phyloP scores from a whole-genome alignment of 2,113 vertebrate species.

The Mola mola region DNA sequence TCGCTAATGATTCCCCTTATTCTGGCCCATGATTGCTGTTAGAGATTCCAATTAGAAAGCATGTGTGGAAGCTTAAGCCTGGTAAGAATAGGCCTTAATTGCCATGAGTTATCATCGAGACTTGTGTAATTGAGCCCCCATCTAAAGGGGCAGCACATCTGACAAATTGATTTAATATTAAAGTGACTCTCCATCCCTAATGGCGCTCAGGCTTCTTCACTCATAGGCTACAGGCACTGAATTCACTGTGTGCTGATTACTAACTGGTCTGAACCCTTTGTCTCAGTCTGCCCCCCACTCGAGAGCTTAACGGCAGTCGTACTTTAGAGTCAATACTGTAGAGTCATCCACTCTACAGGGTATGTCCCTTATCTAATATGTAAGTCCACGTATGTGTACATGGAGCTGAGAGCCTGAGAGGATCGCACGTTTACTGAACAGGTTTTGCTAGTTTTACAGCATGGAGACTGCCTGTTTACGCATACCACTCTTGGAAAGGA shows the following conservation, averaged over 20 bases:
- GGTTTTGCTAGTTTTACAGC: slow-evolving; percentile 46
- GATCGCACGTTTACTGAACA: slow-evolving; percentile 33
- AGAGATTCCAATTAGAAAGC: slow-evolving; percentile 78
- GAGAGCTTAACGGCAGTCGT: slow-evolving; percentile 27
- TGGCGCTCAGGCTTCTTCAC: slow-evolving; percentile 68
- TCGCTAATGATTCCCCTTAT: slow-evolving; percentile 76
- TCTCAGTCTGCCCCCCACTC: slow-evolving; percentile 58
- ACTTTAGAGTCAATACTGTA: slow-evolving; percentile 10
- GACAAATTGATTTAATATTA: slow-evolving; percentile 85
- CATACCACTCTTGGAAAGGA: slow-evolving; percentile 17
- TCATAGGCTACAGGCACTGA: slow-evolving; percentile 64
- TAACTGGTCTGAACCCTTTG: slow-evolving; percentile 54
- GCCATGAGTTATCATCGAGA: slow-evolving; percentile 78
- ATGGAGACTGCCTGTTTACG: slow-evolving; percentile 18
- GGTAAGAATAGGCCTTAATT: slow-evolving; percentile 79
- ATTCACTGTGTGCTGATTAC: slow-evolving; percentile 78
- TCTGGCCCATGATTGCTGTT: slow-evolving; percentile 77
- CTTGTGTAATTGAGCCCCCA: slow-evolving; percentile 80
- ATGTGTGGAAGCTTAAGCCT: slow-evolving; percentile 66
- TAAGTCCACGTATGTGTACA: no score
- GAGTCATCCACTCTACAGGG: slow-evolving; percentile 5
- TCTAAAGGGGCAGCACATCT: slow-evolving; percentile 78
- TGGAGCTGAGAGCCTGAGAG: not conserved
- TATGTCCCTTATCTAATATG: not conserved
- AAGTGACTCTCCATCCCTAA: slow-evolving; percentile 79